A percentile compares a stretch with the other conserved stretches of the same genome.
phyloP scores from a whole-genome alignment of 2,888 invertebrate genomes.

The Pristionchus mayeri region DNA sequence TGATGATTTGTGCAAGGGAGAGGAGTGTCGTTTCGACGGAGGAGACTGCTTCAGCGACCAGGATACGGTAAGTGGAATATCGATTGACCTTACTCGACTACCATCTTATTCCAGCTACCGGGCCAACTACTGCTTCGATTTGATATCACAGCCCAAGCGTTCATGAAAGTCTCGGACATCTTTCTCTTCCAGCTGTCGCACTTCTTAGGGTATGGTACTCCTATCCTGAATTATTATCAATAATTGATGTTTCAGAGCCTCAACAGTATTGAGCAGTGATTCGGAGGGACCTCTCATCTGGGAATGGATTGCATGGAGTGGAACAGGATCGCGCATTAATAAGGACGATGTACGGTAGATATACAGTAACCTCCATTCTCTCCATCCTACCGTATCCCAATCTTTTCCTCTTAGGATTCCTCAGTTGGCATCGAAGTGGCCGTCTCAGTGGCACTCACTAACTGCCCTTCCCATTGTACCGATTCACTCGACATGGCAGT shows the following conservation, averaged over 20 bases:
- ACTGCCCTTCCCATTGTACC: background rate
- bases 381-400: background rate
- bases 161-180: slow-evolving; percentile 18
- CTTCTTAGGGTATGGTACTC: slow-evolving; percentile 15
- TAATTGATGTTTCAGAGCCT: background rate
- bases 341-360: slow-evolving; percentile 37
- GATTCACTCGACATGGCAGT: background rate
- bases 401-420: background rate
- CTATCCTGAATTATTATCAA: background rate
- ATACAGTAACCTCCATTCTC: background rate
- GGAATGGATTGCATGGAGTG: background rate
- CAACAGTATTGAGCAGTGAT: slow-evolving; percentile 16
- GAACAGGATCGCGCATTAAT: background rate
- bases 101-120: background rate
- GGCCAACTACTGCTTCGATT: slow-evolving; percentile 24
- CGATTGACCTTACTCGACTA: background rate
- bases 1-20: slow-evolving; percentile 5
- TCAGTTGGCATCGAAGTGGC: slow-evolving; percentile 23
- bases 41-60: background rate
- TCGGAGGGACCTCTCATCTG: slow-evolving; percentile 2
- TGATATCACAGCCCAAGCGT: background rate
- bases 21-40: slow-evolving; percentile 18
- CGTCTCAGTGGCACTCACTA: slow-evolving; percentile 4
- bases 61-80: slow-evolving; percentile 29
- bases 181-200: slow-evolving; percentile 39